Evolutionary conservation across 37 sponge, comb jelly and placozoan species (phyloP), one percentile per base, ranked within the genome.

Genomic region (Cladorhizidae sp.): DNA sequence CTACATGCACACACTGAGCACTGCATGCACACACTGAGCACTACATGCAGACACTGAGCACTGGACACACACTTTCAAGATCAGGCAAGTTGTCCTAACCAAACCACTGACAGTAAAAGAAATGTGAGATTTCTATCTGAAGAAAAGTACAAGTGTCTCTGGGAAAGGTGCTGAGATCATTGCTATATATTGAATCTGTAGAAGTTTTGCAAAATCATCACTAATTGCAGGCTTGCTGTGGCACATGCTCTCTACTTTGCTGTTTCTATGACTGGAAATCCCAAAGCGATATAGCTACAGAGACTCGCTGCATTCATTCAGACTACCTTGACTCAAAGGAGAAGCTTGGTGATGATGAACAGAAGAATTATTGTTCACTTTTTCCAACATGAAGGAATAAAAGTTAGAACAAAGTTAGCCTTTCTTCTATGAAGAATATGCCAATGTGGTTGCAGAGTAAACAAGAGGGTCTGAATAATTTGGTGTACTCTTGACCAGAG

Each of bases 101-200:
- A n/a, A 58, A 58, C 59, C 59, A 58, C 59, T 21, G 14, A 58
- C 26, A 58, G 14, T 58, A n/a, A n/a, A n/a, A n/a, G n/a, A n/a
- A n/a, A n/a, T n/a, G n/a, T n/a, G n/a, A n/a, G n/a, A n/a, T n/a
- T 58, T 58, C 59, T 21, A 58, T 58, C 59, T 14, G 59, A 58
- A 58, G 59, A 21, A 14, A 25, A 58, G 20, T 2, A 5, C 3
- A 6, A 58, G 59, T 3, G 59, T 18, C 17, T 58, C 26, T 21
- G 59, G 14, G 59, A n/a, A n/a, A n/a, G n/a, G 59, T 58, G 59
- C 59, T 25, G 59, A 58, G 59, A 58, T 58, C 20, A 25, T 14
- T 58, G 59, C 26, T 21, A 3, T 58, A 9, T 58, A 25, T 18
- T 58, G 8, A 58, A 58, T 21, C 17, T 58, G 23, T 58, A 58